These are phyloP conservation scores for Drosophila baimaii DNA, from an alignment of 1,140 invertebrate genomes.

Conservation along the genomic window DNA sequence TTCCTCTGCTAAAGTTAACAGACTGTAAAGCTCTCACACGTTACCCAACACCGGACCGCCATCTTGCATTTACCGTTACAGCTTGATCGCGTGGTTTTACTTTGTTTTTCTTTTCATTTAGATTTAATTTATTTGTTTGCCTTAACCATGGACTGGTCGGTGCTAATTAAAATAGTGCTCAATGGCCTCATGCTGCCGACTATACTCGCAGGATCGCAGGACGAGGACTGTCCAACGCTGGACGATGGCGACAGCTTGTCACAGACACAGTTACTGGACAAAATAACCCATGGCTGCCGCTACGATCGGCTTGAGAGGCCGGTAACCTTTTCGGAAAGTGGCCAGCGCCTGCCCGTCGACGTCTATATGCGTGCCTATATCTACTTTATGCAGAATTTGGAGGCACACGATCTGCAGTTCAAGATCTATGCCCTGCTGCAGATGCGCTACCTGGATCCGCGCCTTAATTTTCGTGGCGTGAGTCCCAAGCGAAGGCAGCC, in stretches of 20 bases:
- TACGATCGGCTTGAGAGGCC: conserved; percentile 90
- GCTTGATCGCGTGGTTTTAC: conserved; percentile 12
- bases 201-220: not conserved
- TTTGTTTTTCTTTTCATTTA: not conserved
- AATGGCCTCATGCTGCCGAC: conserved; percentile 31
- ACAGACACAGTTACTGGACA: conserved; percentile 89
- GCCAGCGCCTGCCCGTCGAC: conserved; percentile 85
- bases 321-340: conserved; percentile 81
- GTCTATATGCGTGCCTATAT: conserved; percentile 89
- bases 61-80: conserved; percentile 8
- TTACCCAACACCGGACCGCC: not conserved
- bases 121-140: conserved; percentile 5
- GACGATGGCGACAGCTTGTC: conserved; percentile 87
- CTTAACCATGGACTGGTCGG: conserved; percentile 36
- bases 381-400: conserved; percentile 91
- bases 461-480: conserved; percentile 88
- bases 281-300: conserved; percentile 89
- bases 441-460: conserved; percentile 89
- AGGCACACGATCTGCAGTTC: conserved; percentile 92
- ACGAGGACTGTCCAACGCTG: conserved; percentile 86
- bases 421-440: conserved; percentile 92
- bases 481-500: conserved; percentile 87
- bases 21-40: not conserved
- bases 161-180: conserved; percentile 54
- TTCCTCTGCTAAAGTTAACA: not conserved